phyloP scores from a whole-genome alignment of 2,113 vertebrate genomes.

The zebrafish (Danio rerio) region GRCz12tu NC_133176.1:12116501-12117000 shows the following conservation, averaged over 20 bases:
- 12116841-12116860: neutral
- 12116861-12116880: neutral
- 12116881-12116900: neutral
- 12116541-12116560: no score
- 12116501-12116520: no score
- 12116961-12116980: neutral
- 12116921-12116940: neutral
- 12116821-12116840: neutral
- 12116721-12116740: neutral
- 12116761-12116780: neutral
- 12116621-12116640: neutral
- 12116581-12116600: no score
- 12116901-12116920: neutral
- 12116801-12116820: neutral
- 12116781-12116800: neutral
- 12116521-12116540: no score
- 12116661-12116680: no score
- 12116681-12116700: neutral
- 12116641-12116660: neutral
- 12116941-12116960: neutral
- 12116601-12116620: neutral
- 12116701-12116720: neutral
- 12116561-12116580: no score
- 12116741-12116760: neutral
- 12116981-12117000: conserved; percentile 13